Evolutionary conservation across 1,140 invertebrate genomes (phyloP), one percentile per base, ranked within the genome.

Genomic region (Platorchestia sp.): DNA sequence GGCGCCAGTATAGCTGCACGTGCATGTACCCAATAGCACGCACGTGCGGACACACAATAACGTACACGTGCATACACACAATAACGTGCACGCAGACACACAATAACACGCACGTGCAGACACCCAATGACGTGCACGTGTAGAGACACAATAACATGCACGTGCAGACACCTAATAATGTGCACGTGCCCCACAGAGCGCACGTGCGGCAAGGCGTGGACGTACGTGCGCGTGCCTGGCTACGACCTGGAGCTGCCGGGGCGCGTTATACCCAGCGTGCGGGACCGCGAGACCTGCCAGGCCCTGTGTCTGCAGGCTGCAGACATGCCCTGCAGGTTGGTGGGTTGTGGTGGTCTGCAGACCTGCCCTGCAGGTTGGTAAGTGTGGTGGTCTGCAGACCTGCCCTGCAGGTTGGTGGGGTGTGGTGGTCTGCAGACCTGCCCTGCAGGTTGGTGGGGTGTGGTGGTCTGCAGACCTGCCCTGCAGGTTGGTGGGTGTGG

Each of bases 141-240:
- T 51, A 19, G 19, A 19, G 6, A 51, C 47, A 51, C 47, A 51
- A 51, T 51, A 19, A 51, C 47, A 7, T 6, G 27, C 59, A 75
- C 59, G 59, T 75, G 59, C 27, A 75, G 3, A 3, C 59, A 75
- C 14, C 10, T 43, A 89, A 44, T 89, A 42, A 89, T 41, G 87
- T 47, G 40, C 91, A 44, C 91, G 91, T 93, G 91, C 91, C 6
- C 91, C 43, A 14, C 91, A 93, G 96, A 97, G 95, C 96, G 96
- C 86, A 95, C 96, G 42, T 97, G 97, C 96, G 97, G 97, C 6
- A 97, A 97, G 96, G 96, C 97, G 19, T 97, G 97, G 97, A 97
- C 97, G 10, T 97, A 97, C 96, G 97, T 97, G 42, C 96, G 97
- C 87, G 97, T 97, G 19, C 97, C 97, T 41, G 97, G 97, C 43